These are phyloP conservation scores for Burhinus oedicnemus DNA, from an alignment of 2,113 vertebrate genomes.

Conservation along the genomic window DNA sequence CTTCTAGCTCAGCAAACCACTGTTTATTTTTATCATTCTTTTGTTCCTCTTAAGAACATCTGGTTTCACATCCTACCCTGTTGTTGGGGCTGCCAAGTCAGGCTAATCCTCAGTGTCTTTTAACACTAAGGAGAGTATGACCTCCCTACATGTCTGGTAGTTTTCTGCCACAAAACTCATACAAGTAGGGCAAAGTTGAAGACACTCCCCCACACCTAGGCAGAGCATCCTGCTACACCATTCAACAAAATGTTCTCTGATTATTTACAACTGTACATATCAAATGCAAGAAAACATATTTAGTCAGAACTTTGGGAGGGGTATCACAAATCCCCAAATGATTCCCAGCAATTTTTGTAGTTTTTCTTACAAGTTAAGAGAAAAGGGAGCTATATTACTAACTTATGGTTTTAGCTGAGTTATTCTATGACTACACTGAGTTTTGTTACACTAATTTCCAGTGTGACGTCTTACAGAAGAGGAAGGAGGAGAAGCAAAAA, in stretches of 20 bases:
- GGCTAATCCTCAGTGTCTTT: background rate
- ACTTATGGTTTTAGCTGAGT: background rate
- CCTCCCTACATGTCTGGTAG: background rate
- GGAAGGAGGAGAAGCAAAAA: background rate
- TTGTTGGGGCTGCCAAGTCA: background rate
- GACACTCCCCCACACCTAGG: background rate
- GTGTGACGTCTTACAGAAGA: background rate
- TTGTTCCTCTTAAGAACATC: background rate
- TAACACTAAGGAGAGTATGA: background rate
- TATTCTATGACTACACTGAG: background rate
- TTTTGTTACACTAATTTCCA: background rate
- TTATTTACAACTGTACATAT: background rate
- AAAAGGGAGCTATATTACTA: background rate
- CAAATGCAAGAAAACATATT: background rate
- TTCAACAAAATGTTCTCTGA: background rate
- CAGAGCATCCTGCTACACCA: background rate
- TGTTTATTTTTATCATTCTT: background rate
- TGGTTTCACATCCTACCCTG: background rate
- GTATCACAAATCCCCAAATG: background rate
- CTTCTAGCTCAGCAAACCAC: background rate
- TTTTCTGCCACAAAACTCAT: background rate
- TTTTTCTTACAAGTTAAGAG: background rate
- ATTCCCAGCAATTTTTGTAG: background rate
- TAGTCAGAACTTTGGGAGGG: background rate
- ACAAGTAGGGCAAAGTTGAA: background rate